Base-by-base conservation (phyloP, 64 coral and sea anemone genomes). In the Porites australiensis region DNA sequence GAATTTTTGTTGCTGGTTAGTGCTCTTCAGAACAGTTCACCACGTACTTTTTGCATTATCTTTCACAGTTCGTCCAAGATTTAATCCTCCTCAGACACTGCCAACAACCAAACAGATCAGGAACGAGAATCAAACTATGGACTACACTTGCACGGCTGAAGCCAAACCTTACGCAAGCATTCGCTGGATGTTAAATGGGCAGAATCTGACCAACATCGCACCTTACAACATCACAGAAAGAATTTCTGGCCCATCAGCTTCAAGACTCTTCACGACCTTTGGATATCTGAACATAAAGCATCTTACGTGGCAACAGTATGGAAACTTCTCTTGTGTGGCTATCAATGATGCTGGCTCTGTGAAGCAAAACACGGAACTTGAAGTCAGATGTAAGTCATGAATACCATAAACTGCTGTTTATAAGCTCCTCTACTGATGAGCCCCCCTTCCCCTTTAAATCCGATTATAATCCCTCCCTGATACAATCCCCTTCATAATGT, bases 301-400 rank as follows among this genome's bases (percentile, higher is more conserved):
- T 43, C 47, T 93, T 3, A 86, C 91, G 0, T 93, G 95, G 95
- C 82, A 53, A 65, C 79, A 93, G 19, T 21, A 93, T n/a, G 95
- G 95, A 2, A 85, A 23, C 19, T 92, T 89, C 65, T 54, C 70
- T 12, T 96, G 95, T 74, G 45, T 79, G 61, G 95, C 90, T 64
- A 72, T 19, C 5, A 96, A 96, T 86, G 4, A 37, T 73, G 95
- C 90, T 70, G 95, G 91, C 55, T 9, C 58, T 8, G 50, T 3
- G 3, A 85, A 52, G 48, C 70, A 37, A 18, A 44, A 23, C 21
- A 88, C 90, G 62, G 2, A 45, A 3, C 72, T 96, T 57, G 46
- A 81, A 61, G 90, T 96, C 16, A 37, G 2, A 83, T 65, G 94
- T 96, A 82, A 96, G 94, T 75, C 27, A 37, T 37, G 27, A 37